A percentile compares a stretch with the other conserved stretches of the same genome.
Evolutionary conservation across 2,113 vertebrate genomes (phyloP).

Genomic region (Ahaetulla prasina): DNA sequence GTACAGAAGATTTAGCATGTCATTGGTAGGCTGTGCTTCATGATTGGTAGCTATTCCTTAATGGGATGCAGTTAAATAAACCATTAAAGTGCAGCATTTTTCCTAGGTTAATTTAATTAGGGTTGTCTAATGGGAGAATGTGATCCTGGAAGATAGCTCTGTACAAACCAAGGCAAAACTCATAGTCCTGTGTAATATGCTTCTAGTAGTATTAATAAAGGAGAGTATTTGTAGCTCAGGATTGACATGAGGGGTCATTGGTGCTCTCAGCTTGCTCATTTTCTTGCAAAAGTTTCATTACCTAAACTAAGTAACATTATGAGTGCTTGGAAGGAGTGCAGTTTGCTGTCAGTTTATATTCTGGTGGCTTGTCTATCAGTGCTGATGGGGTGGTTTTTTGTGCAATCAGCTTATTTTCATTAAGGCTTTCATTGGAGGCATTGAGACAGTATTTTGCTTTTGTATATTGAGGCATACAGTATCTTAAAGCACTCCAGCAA

Average conservation of each 20-base stretch:
- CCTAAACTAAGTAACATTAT: background rate
- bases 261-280: background rate
- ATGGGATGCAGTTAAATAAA: background rate
- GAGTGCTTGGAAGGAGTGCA: background rate
- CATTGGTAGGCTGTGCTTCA: background rate
- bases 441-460: background rate
- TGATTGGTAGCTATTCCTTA: background rate
- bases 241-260: background rate
- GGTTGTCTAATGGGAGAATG: background rate
- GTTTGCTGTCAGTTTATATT: background rate
- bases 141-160: background rate
- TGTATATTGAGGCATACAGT: background rate
- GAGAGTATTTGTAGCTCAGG: background rate
- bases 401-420: background rate
- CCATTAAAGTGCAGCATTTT: background rate
- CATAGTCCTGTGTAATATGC: background rate
- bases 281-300: background rate
- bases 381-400: background rate
- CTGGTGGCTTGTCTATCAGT: background rate
- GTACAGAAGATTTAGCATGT: background rate
- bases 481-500: background rate
- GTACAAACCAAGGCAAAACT: background rate
- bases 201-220: background rate
- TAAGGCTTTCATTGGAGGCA: background rate
- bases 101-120: background rate